Evolutionary conservation across 2,888 invertebrate species (phyloP).

Genomic region (Pachliopta kotzebuea): DNA sequence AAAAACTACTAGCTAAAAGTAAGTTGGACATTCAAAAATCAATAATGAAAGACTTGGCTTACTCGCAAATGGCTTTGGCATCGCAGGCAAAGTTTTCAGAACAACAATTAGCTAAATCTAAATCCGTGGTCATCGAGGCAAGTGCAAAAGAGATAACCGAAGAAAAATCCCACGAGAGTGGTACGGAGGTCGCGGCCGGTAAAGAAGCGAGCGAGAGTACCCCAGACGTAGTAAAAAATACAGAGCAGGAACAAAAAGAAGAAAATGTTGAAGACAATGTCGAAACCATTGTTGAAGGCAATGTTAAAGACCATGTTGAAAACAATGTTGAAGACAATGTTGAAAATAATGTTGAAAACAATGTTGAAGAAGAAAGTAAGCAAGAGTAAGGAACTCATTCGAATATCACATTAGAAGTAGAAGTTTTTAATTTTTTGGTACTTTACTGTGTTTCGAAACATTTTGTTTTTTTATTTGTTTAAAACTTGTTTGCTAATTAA

Average conservation of each 20-base stretch:
- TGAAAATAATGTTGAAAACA: too few species aligned
- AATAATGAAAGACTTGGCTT: slow-evolving; percentile 62
- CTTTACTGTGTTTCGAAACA: too few species aligned
- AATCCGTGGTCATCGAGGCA: slow-evolving; percentile 39
- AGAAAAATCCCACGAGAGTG: slow-evolving; percentile 43
- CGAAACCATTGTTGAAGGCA: neutral
- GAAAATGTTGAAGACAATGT: neutral
- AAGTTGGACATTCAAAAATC: slow-evolving; percentile 65
- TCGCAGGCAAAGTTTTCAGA: slow-evolving; percentile 42
- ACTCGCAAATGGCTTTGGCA: slow-evolving; percentile 48
- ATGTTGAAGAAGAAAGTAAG: too few species aligned
- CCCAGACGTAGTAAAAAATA: neutral
- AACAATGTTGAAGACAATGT: too few species aligned
- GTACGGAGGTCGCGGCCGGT: slow-evolving; percentile 40
- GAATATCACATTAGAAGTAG: too few species aligned
- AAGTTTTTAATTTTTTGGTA: too few species aligned
- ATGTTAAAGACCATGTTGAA: neutral
- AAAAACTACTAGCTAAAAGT: slow-evolving; percentile 53
- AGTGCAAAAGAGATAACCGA: slow-evolving; percentile 42
- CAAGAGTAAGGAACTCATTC: too few species aligned
- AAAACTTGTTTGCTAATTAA: too few species aligned
- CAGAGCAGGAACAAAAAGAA: neutral
- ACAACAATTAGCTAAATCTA: slow-evolving; percentile 35
- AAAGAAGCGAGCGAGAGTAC: slow-evolving; percentile 34
- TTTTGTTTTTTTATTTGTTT: too few species aligned